These are phyloP conservation scores for Napeogenes inachia DNA, from an alignment of 2,888 invertebrate genomes.

Conservation along the genomic window DNA sequence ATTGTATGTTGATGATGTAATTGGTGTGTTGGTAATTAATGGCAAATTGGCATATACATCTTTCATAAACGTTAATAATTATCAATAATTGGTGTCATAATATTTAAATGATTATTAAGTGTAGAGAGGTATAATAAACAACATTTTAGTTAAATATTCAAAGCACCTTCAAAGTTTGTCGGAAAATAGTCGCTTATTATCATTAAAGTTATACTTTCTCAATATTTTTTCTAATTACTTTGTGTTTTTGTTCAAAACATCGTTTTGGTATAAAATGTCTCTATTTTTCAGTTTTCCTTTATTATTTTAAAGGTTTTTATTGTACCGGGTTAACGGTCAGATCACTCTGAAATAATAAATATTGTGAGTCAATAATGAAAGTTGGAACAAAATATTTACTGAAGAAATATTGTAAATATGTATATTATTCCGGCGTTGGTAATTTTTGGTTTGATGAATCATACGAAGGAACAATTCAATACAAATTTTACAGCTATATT, in stretches of 20 bases:
- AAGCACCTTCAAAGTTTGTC: conserved; percentile 34
- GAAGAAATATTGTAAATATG: conserved; percentile 52
- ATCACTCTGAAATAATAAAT: neutral
- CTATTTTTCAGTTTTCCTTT: too few relatives aligned
- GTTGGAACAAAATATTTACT: conserved; percentile 50
- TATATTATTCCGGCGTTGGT: conserved; percentile 59
- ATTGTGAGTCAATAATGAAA: conserved; percentile 39
- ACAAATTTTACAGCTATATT: conserved; percentile 48
- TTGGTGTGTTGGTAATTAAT: too few relatives aligned
- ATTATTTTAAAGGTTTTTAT: too few relatives aligned
- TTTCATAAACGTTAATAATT: too few relatives aligned
- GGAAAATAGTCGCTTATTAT: conserved; percentile 10
- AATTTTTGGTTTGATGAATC: conserved; percentile 59
- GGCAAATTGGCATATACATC: too few relatives aligned
- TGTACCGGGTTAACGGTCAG: too few relatives aligned
- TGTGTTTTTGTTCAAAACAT: neutral
- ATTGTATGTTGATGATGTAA: too few relatives aligned
- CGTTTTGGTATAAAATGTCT: neutral
- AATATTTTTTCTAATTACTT: conserved; percentile 12
- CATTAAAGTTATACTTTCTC: conserved; percentile 7
- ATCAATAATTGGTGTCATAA: too few relatives aligned
- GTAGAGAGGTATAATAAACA: too few relatives aligned
- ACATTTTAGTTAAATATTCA: neutral
- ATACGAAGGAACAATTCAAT: conserved; percentile 45
- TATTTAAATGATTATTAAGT: too few relatives aligned